phyloP scores from a whole-genome alignment of 2,888 invertebrate species.

The Plagodis dolabraria region DNA sequence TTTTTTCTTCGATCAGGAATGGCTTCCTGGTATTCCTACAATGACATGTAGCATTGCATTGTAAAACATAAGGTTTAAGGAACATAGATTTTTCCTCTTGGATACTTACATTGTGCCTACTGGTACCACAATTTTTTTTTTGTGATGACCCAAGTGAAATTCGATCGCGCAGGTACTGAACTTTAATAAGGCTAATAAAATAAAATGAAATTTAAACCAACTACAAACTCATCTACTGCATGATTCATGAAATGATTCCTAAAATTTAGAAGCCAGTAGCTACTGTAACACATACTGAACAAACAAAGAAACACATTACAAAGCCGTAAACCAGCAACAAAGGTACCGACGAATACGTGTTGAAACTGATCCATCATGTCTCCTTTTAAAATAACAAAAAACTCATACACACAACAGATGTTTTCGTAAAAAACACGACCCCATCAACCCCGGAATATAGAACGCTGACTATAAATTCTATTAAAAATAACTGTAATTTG shows the following conservation, averaged over 20 bases:
- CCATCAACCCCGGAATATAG: slow-evolving; percentile 64
- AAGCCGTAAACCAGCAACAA: slow-evolving; percentile 82
- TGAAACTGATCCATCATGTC: slow-evolving; percentile 85
- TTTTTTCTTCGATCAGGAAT: too few relatives aligned
- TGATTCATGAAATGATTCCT: slow-evolving; percentile 47
- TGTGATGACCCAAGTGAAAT: too few relatives aligned
- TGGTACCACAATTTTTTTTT: too few relatives aligned
- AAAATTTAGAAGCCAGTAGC: slow-evolving; percentile 65
- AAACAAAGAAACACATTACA: slow-evolving; percentile 84
- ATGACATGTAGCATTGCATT: too few relatives aligned
- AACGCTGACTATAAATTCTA: slow-evolving; percentile 70
- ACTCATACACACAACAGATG: slow-evolving; percentile 82
- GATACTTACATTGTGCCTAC: background rate
- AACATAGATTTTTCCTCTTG: too few relatives aligned
- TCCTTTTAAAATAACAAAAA: slow-evolving; percentile 83
- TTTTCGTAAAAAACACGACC: slow-evolving; percentile 79
- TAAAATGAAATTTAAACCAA: slow-evolving; percentile 13
- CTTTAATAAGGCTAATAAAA: slow-evolving; percentile 20
- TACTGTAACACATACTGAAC: slow-evolving; percentile 76
- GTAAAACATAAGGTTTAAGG: too few relatives aligned
- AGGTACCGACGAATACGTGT: slow-evolving; percentile 81
- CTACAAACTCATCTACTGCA: slow-evolving; percentile 17
- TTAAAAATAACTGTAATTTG: slow-evolving; percentile 76
- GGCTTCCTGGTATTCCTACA: too few relatives aligned
- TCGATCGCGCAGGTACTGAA: slow-evolving; percentile 7